These are phyloP conservation scores for Calcarius lapponicus DNA, from an alignment of 2,797 vertebrate genomes.

Conservation along the genomic window DNA sequence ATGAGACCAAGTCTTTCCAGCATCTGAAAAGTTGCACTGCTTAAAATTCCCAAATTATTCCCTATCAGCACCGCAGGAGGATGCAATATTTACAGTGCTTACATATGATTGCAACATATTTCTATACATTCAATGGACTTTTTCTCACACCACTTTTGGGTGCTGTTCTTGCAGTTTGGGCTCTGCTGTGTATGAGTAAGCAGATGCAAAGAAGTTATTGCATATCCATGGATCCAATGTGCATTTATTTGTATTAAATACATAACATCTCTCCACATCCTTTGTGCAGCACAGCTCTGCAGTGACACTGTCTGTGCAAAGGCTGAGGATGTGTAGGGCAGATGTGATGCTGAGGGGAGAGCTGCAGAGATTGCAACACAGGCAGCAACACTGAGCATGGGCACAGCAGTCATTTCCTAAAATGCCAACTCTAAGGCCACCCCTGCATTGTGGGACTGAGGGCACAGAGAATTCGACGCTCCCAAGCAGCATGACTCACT, in stretches of 20 bases:
- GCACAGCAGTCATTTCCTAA: neutral
- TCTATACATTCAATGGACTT: neutral
- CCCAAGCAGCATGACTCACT: neutral
- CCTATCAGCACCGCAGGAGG: neutral
- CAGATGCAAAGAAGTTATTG: neutral
- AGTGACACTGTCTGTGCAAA: neutral
- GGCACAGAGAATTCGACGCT: neutral
- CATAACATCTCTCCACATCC: neutral
- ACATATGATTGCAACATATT: neutral
- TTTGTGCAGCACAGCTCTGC: neutral
- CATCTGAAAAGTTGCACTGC: neutral
- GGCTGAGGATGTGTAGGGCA: accelerated
- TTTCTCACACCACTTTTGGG: neutral
- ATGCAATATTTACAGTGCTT: neutral
- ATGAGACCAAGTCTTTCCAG: conserved; percentile 25
- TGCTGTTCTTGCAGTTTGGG: neutral
- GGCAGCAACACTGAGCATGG: neutral
- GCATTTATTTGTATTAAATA: neutral
- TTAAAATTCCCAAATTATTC: conserved; percentile 25
- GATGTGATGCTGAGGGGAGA: neutral
- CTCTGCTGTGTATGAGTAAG: neutral
- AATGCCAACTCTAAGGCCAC: neutral
- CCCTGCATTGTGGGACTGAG: accelerated
- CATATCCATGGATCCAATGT: neutral
- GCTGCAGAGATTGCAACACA: neutral